A percentile compares a stretch with the other conserved stretches of the same genome.
phyloP scores from a whole-genome alignment of 2,113 vertebrate species.

The Callaeas wilsoni region DNA sequence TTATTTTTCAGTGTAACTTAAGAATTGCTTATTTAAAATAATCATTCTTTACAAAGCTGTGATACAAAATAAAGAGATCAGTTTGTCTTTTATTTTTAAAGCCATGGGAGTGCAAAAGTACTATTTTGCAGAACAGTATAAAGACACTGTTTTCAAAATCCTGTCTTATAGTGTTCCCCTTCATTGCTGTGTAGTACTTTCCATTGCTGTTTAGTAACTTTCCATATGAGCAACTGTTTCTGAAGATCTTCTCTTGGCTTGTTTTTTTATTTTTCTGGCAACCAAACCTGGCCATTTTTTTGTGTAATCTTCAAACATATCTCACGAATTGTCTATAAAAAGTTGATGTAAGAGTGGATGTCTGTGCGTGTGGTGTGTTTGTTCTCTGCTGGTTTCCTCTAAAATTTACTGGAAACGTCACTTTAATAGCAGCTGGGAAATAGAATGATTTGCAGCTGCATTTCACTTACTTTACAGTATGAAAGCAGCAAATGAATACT shows the following conservation, averaged over 20 bases:
- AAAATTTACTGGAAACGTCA: not conserved
- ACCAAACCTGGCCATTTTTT: not conserved
- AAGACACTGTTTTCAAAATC: not conserved
- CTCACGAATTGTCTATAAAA: not conserved
- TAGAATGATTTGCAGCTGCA: not conserved
- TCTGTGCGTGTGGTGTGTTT: not conserved
- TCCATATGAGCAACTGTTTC: not conserved
- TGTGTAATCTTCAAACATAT: not conserved
- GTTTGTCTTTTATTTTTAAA: not conserved
- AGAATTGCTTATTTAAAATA: not conserved
- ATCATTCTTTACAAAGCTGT: not conserved
- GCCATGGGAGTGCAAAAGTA: not conserved
- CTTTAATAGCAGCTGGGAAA: not conserved
- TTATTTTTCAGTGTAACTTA: not conserved
- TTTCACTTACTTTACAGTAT: not conserved
- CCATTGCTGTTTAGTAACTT: not conserved
- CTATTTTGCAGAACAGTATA: not conserved
- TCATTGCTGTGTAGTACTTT: not conserved
- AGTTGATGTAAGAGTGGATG: not conserved
- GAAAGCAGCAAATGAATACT: conserved; percentile 2
- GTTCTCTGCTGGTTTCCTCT: not conserved
- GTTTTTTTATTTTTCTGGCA: not conserved
- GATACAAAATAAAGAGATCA: not conserved
- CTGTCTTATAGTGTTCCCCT: not conserved
- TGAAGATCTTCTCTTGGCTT: not conserved